Evolutionary conservation across 2,797 vertebrate species (phyloP).

Genomic region (Danio albolineatus): DNA sequence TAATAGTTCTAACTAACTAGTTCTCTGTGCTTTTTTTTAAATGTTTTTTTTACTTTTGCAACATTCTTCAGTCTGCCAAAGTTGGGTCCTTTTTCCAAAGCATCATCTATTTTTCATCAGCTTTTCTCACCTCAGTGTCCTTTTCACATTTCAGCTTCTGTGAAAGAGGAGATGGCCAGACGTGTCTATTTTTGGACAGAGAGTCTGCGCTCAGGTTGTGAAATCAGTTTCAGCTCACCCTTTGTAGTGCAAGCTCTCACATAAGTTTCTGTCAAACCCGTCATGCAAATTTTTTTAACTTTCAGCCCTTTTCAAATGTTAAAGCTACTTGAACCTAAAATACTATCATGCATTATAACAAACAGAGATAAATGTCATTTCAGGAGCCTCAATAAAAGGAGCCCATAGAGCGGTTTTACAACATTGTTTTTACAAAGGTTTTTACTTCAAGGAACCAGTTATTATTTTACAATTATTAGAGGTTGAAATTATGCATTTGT

Average conservation of each 20-base stretch:
- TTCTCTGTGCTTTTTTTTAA: too few species aligned
- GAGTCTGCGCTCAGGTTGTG: not conserved
- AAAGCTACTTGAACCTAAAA: not conserved
- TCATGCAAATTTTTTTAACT: not conserved
- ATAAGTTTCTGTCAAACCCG: not conserved
- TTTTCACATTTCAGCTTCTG: slow-evolving; percentile 32
- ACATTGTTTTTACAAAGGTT: not conserved
- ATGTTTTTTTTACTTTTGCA: not conserved
- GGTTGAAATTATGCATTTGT: too few species aligned
- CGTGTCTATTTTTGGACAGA: not conserved
- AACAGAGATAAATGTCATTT: slow-evolving; percentile 31
- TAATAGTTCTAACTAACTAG: too few species aligned
- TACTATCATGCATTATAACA: slow-evolving; percentile 34
- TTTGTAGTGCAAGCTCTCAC: not conserved
- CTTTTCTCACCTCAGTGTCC: slow-evolving; percentile 14
- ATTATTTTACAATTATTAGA: too few species aligned
- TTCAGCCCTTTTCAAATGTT: not conserved
- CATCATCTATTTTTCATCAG: not conserved
- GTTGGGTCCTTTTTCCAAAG: not conserved
- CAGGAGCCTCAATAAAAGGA: not conserved
- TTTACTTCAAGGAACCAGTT: not conserved
- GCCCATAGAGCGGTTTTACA: not conserved
- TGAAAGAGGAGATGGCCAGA: slow-evolving; percentile 20
- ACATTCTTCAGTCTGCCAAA: not conserved
- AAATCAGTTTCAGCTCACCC: slow-evolving; percentile 4